Evolutionary conservation across 2,113 vertebrate species (phyloP).

Genomic region (Willisornis vidua): DNA sequence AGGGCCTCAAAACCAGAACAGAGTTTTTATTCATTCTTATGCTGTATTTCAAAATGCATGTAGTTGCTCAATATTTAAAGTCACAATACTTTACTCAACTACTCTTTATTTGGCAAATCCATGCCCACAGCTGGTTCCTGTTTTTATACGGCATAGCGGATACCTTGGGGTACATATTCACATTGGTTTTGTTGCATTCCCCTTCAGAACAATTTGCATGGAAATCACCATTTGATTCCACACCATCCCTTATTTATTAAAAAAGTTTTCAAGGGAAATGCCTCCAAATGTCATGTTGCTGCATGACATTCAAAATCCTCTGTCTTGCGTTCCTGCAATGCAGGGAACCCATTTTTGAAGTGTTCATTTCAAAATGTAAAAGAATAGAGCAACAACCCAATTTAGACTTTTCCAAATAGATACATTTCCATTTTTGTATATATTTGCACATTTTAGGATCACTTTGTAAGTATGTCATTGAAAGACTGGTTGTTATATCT

Average conservation of each 20-base stretch:
- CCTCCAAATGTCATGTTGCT: not conserved
- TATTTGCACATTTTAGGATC: not conserved
- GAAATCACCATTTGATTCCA: not conserved
- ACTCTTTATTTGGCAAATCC: not conserved
- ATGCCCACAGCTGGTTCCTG: not conserved
- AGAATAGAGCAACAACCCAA: not conserved
- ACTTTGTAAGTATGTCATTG: not conserved
- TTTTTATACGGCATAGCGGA: rapidly evolving
- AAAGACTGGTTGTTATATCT: not conserved
- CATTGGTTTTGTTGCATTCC: not conserved
- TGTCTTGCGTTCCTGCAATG: not conserved
- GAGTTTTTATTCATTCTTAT: not conserved
- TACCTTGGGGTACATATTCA: too few species aligned
- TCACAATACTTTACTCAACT: not conserved
- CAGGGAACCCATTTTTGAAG: not conserved
- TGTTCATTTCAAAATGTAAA: not conserved
- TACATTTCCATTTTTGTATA: not conserved
- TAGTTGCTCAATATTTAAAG: not conserved
- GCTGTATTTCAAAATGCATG: not conserved
- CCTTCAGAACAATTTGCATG: not conserved
- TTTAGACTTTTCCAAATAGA: not conserved
- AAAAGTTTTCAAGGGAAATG: not conserved
- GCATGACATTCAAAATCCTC: not conserved
- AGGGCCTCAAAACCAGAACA: not conserved
- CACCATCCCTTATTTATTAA: not conserved